Conservation (phyloP, 2,888 invertebrate species). For the Rapana venosa region DNA sequence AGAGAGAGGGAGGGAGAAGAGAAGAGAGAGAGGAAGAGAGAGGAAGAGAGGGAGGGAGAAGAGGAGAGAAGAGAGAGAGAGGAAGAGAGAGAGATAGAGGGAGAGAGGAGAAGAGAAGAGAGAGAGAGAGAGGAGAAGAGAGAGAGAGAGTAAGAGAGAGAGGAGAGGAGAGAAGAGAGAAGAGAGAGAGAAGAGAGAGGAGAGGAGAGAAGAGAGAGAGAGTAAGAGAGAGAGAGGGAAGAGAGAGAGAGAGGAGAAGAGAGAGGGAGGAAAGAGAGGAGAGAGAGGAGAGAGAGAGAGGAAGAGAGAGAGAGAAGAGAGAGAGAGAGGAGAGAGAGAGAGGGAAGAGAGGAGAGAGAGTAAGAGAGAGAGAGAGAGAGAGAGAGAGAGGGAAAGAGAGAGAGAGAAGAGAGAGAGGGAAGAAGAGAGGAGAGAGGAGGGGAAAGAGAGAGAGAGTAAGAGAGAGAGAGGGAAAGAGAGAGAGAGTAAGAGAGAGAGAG, state of each 20-base stretch:
- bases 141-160: constrained; percentile 7
- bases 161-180: background rate
- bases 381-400: background rate
- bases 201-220: background rate
- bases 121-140: too few relatives aligned
- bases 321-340: background rate
- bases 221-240: background rate
- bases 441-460: too few relatives aligned
- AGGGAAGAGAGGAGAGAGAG: background rate
- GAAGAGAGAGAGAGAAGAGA: background rate
- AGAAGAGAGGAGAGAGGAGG: too few relatives aligned
- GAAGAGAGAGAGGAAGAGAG: background rate
- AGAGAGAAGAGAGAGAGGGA: too few relatives aligned
- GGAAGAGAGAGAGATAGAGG: background rate
- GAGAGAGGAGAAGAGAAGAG: background rate
- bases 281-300: background rate
- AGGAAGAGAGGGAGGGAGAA: background rate
- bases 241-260: background rate
- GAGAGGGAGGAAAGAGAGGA: background rate
- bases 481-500: background rate
- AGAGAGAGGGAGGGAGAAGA: background rate
- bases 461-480: background rate
- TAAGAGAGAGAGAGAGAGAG: background rate
- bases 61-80: background rate
- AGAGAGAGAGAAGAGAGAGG: background rate